Evolutionary conservation across 2,113 vertebrate genomes (phyloP).

Genomic region (Crotalus viridis): DNA sequence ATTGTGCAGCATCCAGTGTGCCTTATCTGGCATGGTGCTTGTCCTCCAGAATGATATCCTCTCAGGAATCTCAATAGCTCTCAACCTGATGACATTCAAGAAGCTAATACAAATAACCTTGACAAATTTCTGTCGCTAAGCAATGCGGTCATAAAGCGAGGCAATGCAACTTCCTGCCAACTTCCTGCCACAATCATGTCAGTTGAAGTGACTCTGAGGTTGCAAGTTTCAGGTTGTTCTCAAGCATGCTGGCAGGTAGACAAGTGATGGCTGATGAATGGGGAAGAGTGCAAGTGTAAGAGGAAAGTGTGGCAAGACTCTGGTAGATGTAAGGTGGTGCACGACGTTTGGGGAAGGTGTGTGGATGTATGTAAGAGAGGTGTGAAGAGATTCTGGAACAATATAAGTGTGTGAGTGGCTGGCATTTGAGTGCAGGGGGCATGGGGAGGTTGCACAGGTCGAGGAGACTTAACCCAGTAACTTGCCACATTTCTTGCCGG

Average conservation of each 20-base stretch:
- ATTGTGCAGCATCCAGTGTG: neutral
- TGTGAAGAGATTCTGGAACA: neutral
- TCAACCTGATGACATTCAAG: neutral
- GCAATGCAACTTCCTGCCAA: neutral
- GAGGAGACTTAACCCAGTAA: neutral
- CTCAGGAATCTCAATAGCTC: neutral
- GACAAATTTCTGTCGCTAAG: neutral
- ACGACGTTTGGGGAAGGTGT: neutral
- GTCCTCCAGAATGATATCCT: neutral
- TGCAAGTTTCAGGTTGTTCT: neutral
- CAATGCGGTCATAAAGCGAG: neutral
- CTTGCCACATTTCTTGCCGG: neutral
- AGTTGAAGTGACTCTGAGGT: neutral
- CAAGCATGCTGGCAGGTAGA: too few species aligned
- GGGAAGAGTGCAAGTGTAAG: too few species aligned
- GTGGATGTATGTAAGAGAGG: neutral
- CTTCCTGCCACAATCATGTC: neutral
- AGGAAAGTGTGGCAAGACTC: too few species aligned
- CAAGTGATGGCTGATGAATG: too few species aligned
- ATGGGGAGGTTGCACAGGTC: neutral
- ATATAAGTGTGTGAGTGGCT: neutral
- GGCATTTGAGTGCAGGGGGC: neutral
- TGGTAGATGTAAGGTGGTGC: neutral
- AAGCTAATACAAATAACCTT: neutral
- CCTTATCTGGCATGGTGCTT: neutral